Percentiles rank a stretch among this genome's conserved stretches.
These are phyloP conservation scores for Scolopax bukidnonensis DNA, from an alignment of 2,797 vertebrate genomes.

Conservation along the genomic window DNA sequence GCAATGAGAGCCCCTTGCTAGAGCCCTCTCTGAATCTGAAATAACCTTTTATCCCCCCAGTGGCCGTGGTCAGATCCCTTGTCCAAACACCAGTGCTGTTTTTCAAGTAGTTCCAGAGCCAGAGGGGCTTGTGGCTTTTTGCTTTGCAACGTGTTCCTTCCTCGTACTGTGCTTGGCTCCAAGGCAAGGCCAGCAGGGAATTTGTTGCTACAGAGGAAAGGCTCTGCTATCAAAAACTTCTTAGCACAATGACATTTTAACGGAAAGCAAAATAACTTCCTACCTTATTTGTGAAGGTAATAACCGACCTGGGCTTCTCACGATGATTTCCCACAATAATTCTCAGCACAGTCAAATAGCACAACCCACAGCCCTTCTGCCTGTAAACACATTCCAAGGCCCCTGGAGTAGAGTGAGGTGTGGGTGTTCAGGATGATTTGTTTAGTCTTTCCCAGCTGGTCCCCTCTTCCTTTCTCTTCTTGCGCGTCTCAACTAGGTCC, in stretches of 20 bases:
- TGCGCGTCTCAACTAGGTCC: neutral
- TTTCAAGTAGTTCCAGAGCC: neutral
- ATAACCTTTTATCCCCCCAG: neutral
- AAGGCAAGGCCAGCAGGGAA: neutral
- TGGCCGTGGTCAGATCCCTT: neutral
- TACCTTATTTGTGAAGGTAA: neutral
- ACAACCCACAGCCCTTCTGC: neutral
- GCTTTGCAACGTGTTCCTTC: neutral
- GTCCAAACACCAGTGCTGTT: neutral
- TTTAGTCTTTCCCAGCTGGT: neutral
- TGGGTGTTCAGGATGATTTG: neutral
- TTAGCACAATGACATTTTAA: neutral
- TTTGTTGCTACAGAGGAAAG: neutral
- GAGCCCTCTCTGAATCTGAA: neutral
- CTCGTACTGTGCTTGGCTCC: neutral
- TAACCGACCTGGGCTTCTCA: neutral
- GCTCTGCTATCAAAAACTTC: neutral
- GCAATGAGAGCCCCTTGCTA: neutral
- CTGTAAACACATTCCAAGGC: conserved; percentile 24
- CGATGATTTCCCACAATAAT: neutral
- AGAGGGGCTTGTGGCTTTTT: neutral
- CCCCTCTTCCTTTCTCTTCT: neutral
- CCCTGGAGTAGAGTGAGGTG: neutral
- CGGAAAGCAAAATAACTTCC: neutral
- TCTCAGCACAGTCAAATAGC: neutral